phyloP scores from a whole-genome alignment of 2,797 vertebrate genomes.

The Bovichtus variegatus region DNA sequence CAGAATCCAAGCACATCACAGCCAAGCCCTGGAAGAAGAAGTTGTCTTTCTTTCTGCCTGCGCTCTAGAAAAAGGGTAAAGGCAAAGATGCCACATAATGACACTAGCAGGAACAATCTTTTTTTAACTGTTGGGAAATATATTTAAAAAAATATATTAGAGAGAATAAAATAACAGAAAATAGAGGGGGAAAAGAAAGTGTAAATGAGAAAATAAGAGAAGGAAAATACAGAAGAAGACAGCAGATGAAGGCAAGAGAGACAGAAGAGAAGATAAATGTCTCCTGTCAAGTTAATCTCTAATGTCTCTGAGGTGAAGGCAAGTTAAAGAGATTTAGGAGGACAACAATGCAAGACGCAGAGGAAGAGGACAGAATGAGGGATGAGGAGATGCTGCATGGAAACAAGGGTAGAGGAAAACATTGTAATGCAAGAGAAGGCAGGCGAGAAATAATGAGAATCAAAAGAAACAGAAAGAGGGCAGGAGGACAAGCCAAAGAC shows the following conservation, averaged over 20 bases:
- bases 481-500: neutral
- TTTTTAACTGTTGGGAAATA: neutral
- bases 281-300: neutral
- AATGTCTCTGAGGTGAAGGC: neutral
- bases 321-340: neutral
- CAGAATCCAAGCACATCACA: slow-evolving; percentile 45
- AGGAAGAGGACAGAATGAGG: neutral
- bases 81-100: neutral
- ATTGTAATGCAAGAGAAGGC: neutral
- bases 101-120: neutral
- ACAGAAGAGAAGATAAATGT: neutral
- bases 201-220: neutral
- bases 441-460: neutral
- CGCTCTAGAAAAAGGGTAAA: slow-evolving; percentile 1
- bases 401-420: slow-evolving; percentile 17
- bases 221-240: neutral
- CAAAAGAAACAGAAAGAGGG: neutral
- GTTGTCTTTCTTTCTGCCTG: neutral
- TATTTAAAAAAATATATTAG: too few species aligned
- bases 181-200: neutral
- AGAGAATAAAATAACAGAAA: neutral
- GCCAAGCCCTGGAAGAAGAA: slow-evolving; percentile 24
- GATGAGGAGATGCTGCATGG: neutral
- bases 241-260: neutral
- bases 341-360: neutral